Evolutionary conservation across 2,113 vertebrate genomes (phyloP).

Genomic region (Trochalopteron elliotii): DNA sequence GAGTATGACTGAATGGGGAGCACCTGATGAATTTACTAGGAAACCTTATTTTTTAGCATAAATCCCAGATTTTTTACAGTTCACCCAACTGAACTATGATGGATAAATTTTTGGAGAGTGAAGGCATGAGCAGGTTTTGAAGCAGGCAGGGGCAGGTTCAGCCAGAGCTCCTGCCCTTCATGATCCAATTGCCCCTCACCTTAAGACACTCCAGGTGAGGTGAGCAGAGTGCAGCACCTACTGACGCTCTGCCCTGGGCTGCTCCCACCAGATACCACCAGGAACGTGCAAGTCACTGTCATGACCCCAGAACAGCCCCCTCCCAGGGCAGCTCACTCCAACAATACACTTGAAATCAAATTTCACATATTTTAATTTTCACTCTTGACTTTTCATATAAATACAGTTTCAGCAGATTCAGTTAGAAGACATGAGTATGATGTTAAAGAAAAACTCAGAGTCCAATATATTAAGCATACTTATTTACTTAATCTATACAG

Average conservation of each 20-base stretch:
- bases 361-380: background rate
- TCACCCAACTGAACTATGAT: rapidly evolving
- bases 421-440: background rate
- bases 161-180: background rate
- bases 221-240: background rate
- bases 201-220: background rate
- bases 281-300: rapidly evolving
- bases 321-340: background rate
- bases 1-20: rapidly evolving
- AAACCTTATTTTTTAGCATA: background rate
- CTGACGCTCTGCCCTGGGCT: rapidly evolving
- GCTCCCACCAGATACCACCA: background rate
- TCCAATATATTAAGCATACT: slow-evolving; percentile 78
- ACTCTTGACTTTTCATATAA: background rate
- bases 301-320: rapidly evolving
- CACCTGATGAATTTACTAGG: background rate
- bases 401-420: background rate
- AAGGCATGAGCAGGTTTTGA: background rate
- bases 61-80: rapidly evolving
- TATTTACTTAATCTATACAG: slow-evolving; percentile 86
- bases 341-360: background rate
- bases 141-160: background rate
- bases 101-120: background rate
- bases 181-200: background rate
- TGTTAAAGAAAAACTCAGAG: slow-evolving; percentile 73